Evolutionary conservation across 1,140 invertebrate genomes (phyloP).

Genomic region (Physella acuta): DNA sequence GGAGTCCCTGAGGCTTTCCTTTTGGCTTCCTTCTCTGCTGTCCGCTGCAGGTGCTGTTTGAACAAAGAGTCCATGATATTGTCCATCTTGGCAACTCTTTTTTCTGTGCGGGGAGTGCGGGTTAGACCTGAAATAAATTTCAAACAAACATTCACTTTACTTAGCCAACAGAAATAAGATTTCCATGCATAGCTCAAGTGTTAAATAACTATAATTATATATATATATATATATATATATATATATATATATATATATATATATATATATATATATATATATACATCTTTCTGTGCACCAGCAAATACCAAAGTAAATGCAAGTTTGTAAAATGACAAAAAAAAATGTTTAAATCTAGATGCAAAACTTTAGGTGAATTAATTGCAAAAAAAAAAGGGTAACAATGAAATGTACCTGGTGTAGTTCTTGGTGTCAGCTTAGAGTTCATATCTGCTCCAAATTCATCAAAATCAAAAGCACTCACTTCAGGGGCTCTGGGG

Average conservation of each 20-base stretch:
- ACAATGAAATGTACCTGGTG: conserved; percentile 13
- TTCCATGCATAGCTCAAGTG: background rate
- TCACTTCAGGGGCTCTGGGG: conserved; percentile 13
- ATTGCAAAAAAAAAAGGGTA: background rate
- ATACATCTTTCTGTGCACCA: background rate
- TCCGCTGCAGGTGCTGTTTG: conserved; percentile 14
- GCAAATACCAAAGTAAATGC: background rate
- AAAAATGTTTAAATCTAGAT: background rate
- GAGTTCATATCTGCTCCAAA: conserved; percentile 2
- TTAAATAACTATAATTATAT: background rate
- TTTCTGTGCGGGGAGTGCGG: conserved; percentile 20
- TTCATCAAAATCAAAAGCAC: conserved; percentile 27
- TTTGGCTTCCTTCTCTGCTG: conserved; percentile 14
- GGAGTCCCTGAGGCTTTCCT: conserved; percentile 3
- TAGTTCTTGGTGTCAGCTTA: conserved; percentile 11
- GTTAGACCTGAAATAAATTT: background rate
- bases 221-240: background rate
- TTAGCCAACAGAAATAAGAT: background rate
- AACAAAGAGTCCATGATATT: conserved; percentile 20
- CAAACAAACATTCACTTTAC: background rate
- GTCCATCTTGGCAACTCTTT: conserved; percentile 20
- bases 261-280: background rate
- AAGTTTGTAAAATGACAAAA: background rate
- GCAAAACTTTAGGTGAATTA: no score
- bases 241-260: background rate